Percentiles rank a stretch among this genome's conserved stretches.
Conservation (phyloP, 2,797 vertebrate genomes). For the Halcyon chelicuti region DNA sequence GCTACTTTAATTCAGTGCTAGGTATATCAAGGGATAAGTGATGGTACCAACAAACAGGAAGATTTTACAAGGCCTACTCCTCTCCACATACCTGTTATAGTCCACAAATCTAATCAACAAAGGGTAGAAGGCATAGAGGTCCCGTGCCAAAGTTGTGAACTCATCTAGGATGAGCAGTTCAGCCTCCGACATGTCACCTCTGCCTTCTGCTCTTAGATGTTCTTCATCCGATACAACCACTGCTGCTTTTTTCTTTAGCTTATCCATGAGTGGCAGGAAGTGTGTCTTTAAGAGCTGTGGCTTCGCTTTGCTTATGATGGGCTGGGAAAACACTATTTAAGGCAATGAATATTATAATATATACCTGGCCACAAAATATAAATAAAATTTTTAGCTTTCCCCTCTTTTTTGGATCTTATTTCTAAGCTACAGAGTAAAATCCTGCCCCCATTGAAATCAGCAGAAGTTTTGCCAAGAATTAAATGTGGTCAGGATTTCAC, state of each 20-base stretch:
- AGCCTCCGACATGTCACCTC: conserved; percentile 95
- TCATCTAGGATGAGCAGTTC: conserved; percentile 96
- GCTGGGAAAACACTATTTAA: conserved; percentile 93
- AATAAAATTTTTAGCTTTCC: background rate
- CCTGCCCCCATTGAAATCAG: conserved; percentile 69
- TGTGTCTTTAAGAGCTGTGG: conserved; percentile 92
- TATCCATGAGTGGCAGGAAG: conserved; percentile 96
- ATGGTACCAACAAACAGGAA: background rate
- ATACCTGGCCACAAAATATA: conserved; percentile 29
- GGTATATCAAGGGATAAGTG: background rate
- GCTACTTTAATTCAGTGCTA: background rate
- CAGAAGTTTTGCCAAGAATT: conserved; percentile 54
- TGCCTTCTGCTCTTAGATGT: conserved; percentile 91
- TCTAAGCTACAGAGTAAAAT: conserved; percentile 20
- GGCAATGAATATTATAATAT: conserved; percentile 67
- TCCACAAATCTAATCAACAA: conserved; percentile 96
- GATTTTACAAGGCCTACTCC: background rate
- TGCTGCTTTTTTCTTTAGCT: conserved; percentile 94
- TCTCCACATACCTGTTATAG: conserved; percentile 90
- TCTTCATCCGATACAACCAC: conserved; percentile 93
- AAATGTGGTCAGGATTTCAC: conserved; percentile 65
- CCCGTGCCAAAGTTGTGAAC: conserved; percentile 91
- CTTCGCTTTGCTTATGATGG: conserved; percentile 95
- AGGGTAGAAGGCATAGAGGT: conserved; percentile 96
- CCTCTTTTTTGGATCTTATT: background rate